Conservation (phyloP, 1,140 invertebrate genomes). For the Diorhabda elongata region DNA sequence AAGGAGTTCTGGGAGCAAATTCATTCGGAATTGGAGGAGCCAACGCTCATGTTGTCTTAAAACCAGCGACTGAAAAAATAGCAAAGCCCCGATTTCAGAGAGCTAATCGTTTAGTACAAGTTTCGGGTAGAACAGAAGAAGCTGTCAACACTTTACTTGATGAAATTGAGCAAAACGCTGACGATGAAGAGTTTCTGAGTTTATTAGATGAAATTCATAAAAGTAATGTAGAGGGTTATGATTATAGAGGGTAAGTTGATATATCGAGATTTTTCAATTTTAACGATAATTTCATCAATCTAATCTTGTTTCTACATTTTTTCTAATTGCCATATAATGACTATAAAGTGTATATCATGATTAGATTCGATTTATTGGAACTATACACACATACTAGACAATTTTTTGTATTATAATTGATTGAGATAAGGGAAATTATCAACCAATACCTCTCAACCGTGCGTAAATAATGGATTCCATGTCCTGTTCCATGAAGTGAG, state of each 20-base stretch:
- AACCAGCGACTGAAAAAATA: slow-evolving; percentile 52
- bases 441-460: no score
- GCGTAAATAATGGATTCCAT: no score
- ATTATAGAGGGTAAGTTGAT: slow-evolving; percentile 7
- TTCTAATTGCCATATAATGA: no score
- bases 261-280: neutral
- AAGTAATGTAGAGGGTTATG: slow-evolving; percentile 18
- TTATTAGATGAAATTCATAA: slow-evolving; percentile 50
- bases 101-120: slow-evolving; percentile 57
- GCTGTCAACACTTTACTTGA: slow-evolving; percentile 65
- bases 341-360: no score
- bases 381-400: no score
- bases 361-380: no score
- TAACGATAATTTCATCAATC: no score
- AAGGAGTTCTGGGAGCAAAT: no score
- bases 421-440: no score
- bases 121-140: slow-evolving; percentile 61
- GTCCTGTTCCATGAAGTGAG: no score
- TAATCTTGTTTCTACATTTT: no score
- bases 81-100: slow-evolving; percentile 50
- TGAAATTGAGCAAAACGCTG: slow-evolving; percentile 56
- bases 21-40: slow-evolving; percentile 47
- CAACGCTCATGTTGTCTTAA: slow-evolving; percentile 64
- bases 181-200: slow-evolving; percentile 55
- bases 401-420: no score